Percentiles rank a stretch among this genome's conserved stretches.
Conservation (phyloP, 2,888 invertebrate genomes). For the Autographa pulchrina region DNA sequence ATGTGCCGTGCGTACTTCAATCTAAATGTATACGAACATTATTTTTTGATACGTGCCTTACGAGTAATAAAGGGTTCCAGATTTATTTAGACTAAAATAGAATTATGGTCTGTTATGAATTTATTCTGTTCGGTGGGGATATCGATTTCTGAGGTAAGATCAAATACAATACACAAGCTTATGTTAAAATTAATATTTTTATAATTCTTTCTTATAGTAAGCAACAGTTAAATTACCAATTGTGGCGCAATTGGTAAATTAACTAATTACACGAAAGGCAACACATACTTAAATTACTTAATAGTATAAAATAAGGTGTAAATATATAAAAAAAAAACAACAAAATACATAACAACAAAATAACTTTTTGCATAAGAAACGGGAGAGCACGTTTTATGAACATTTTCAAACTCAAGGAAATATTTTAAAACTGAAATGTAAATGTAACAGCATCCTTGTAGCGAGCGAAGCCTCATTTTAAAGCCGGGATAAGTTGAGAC, state of each 20-base stretch:
- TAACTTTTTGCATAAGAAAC: constrained; percentile 22
- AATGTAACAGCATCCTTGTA: constrained; percentile 47
- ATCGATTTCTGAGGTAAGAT: too few species aligned
- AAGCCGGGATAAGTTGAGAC: constrained; percentile 91
- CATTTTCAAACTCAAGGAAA: constrained; percentile 30
- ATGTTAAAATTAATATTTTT: too few species aligned
- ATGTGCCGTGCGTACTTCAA: constrained; percentile 58
- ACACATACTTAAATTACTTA: too few species aligned
- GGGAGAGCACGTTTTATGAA: constrained; percentile 39
- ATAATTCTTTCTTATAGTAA: too few species aligned
- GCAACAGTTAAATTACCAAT: too few species aligned
- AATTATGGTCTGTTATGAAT: constrained; percentile 28
- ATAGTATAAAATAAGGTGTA: not conserved
- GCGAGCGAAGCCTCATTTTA: constrained; percentile 37
- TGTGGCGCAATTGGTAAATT: too few species aligned
- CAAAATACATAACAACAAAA: not conserved
- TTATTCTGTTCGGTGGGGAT: constrained; percentile 17
- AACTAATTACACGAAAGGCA: too few species aligned
- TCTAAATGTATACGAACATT: constrained; percentile 66
- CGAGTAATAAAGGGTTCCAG: constrained; percentile 43
- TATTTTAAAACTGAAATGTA: constrained; percentile 38
- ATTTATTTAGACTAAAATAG: constrained; percentile 43
- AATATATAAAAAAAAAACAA: constrained; percentile 6
- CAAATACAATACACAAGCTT: too few species aligned
- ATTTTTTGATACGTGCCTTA: constrained; percentile 64